Base-by-base conservation (phyloP, 2,113 vertebrate species). In the Murina feae region DNA sequence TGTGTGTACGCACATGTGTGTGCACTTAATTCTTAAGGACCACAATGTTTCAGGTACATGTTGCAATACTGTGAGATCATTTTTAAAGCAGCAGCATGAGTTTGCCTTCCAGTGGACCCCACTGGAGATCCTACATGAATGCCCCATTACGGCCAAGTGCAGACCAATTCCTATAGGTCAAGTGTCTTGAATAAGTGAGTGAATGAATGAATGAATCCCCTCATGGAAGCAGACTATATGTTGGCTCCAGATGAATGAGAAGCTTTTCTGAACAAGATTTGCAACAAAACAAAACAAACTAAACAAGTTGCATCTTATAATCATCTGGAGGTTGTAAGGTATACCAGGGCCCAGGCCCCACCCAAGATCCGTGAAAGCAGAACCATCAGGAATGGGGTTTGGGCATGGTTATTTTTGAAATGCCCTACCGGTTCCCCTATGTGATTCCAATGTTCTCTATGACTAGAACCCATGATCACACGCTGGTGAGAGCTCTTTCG, bases 1-100 rank as follows among this genome's bases (percentile, higher is more conserved):
- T 32, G 18, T 13, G 12, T 21, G 17, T 0, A n/a, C n/a, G n/a
- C n/a, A n/a, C n/a, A n/a, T n/a, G 58, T 32, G 32, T 17, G 32
- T 65, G 4, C 53, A 20, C 44, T 89, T 71, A 16, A 65, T 83
- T 79, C 55, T 83, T 86, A 49, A 90, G 93, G 42, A 89, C 18
- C 20, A 69, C n/a, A 79, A 49, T 74, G 30, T 93, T 86, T 71
- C 80, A 78, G 23, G 76, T 55, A 75, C 25, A 71, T 66, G 44
- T n/a, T n/a, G 10, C 51, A 42, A 60, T 18, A 66, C 4, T 17
- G 35, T 72, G 30, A 63, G 42, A n/a, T 68, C n/a, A 49, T 39
- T 89, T 76, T 32, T 55, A 76, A 66, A 74, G 66, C 44, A 58
- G 32, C 16, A 25, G 37, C 11, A 17, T 20, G n/a, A 16, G 4